A percentile compares a stretch with the other conserved stretches of the same genome.
phyloP scores from a whole-genome alignment of 2,113 vertebrate species.

The Apteryx mantelli region DNA sequence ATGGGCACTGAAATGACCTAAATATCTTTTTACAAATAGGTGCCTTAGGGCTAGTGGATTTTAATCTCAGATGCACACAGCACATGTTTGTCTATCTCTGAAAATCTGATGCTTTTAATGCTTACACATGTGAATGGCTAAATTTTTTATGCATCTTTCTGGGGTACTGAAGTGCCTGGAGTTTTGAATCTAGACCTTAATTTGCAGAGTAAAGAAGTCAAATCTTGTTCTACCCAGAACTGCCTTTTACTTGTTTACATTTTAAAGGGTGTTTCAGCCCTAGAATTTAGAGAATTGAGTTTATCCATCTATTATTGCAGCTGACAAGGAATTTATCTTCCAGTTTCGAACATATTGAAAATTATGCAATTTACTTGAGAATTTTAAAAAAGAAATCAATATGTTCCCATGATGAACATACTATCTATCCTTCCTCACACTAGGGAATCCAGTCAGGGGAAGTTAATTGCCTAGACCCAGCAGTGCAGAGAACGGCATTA shows the following conservation, averaged over 20 bases:
- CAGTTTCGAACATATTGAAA: conserved; percentile 17
- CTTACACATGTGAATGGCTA: not conserved
- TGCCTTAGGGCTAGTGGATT: conserved; percentile 15
- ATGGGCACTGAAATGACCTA: conserved; percentile 34
- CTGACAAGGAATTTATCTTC: conserved; percentile 2
- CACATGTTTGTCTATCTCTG: not conserved
- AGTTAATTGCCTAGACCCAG: conserved; percentile 78
- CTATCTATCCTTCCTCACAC: conserved; percentile 41
- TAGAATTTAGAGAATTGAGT: conserved; percentile 28
- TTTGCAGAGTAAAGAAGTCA: not conserved
- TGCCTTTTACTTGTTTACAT: not conserved
- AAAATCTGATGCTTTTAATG: not conserved
- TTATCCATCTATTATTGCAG: conserved; percentile 45
- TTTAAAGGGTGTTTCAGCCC: conserved; percentile 4
- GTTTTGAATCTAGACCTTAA: conserved; percentile 49
- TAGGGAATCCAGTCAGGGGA: conserved; percentile 67
- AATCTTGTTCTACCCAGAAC: not conserved
- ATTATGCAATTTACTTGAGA: conserved; percentile 42
- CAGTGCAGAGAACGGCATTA: conserved; percentile 75
- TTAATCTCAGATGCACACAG: not conserved
- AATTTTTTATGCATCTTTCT: not conserved
- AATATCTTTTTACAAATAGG: conserved; percentile 21
- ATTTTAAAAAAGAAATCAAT: conserved; percentile 59
- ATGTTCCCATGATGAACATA: conserved; percentile 65
- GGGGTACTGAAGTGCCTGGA: not conserved